Conservation (phyloP, 2,113 vertebrate genomes). For the Rana temporaria region DNA sequence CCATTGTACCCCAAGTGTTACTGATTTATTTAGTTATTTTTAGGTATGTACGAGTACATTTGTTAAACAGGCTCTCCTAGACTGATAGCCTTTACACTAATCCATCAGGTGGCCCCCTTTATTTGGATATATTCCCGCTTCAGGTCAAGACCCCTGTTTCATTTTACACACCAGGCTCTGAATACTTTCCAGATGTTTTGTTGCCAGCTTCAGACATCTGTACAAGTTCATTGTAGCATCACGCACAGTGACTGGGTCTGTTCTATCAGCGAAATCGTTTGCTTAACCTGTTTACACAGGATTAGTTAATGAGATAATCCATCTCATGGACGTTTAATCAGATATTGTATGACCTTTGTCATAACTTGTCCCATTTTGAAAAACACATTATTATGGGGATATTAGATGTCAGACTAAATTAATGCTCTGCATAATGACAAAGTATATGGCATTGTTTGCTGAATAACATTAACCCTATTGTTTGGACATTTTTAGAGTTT, state of each 20-base stretch:
- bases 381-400: background rate
- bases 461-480: too few species aligned
- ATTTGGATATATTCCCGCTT: slow-evolving; percentile 7
- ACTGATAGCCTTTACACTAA: background rate
- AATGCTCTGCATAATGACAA: too few species aligned
- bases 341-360: background rate
- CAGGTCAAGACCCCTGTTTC: background rate
- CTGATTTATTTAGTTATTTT: background rate
- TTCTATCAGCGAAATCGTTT: slow-evolving; percentile 25
- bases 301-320: slow-evolving; percentile 22
- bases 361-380: background rate
- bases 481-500: too few species aligned
- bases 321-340: slow-evolving; percentile 10
- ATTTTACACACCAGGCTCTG: slow-evolving; percentile 29
- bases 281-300: slow-evolving; percentile 14
- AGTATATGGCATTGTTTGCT: too few species aligned
- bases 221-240: background rate
- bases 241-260: background rate
- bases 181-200: slow-evolving; percentile 34
- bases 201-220: slow-evolving; percentile 6
- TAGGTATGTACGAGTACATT: too few species aligned
- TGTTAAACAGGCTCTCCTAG: background rate
- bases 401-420: background rate
- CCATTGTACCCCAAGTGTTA: background rate
- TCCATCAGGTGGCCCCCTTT: background rate